Conservation (phyloP, 1,140 invertebrate genomes). For the Carcinoscorpius rotundicauda region DNA sequence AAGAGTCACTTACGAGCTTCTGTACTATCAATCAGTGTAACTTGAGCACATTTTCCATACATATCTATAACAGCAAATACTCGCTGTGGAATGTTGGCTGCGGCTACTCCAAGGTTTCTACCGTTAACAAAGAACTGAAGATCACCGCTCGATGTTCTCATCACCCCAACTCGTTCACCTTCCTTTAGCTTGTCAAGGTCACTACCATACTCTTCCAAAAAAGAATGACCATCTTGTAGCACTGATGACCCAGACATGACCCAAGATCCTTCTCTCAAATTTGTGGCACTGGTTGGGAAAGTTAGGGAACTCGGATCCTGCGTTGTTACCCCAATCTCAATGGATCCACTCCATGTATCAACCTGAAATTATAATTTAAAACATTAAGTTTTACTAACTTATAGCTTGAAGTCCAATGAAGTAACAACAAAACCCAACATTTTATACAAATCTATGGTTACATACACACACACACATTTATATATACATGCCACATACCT, state of each 20-base stretch:
- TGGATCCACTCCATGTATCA: conserved; percentile 73
- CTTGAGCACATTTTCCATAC: conserved; percentile 85
- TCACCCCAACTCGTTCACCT: conserved; percentile 70
- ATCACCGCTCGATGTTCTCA: conserved; percentile 65
- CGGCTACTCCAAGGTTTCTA: conserved; percentile 71
- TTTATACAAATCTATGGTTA: too few species aligned
- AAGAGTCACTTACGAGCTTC: conserved; percentile 5
- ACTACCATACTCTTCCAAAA: conserved; percentile 67
- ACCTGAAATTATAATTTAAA: conserved; percentile 38
- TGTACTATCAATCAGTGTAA: conserved; percentile 40
- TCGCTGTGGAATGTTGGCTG: conserved; percentile 53
- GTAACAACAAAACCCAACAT: too few species aligned
- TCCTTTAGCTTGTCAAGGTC: conserved; percentile 70
- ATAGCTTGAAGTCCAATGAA: too few species aligned
- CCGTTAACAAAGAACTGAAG: conserved; percentile 84
- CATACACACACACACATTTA: too few species aligned
- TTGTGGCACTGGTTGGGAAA: conserved; percentile 67
- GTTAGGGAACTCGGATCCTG: conserved; percentile 66
- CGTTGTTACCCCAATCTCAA: conserved; percentile 82
- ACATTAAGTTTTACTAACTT: too few species aligned
- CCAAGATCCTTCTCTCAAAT: conserved; percentile 73
- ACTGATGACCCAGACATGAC: conserved; percentile 76
- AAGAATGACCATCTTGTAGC: conserved; percentile 61
- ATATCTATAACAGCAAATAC: conserved; percentile 80
- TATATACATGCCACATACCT: too few species aligned